Conservation (phyloP, 2,113 vertebrate species). For the Calyptomena viridis region DNA sequence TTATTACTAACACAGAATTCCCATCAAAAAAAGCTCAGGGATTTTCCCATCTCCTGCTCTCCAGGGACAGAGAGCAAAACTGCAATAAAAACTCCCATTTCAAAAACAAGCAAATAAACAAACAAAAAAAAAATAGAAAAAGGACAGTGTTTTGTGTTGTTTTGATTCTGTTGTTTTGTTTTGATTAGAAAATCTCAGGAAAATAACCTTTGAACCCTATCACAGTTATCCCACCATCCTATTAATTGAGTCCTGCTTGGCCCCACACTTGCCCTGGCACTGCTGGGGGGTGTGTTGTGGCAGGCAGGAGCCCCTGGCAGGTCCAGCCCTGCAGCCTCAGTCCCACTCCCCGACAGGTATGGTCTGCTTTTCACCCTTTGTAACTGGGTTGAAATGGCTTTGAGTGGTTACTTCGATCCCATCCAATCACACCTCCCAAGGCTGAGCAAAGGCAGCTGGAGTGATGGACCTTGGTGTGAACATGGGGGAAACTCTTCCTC, state of each 20-base stretch:
- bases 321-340: neutral
- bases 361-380: neutral
- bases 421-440: neutral
- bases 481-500: neutral
- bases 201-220: neutral
- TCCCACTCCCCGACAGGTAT: neutral
- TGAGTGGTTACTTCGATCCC: neutral
- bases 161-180: neutral
- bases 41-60: neutral
- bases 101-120: neutral
- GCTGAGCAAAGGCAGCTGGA: neutral
- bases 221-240: too few species aligned
- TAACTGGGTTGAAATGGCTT: neutral
- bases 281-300: neutral
- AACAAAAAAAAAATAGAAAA: neutral
- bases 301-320: neutral
- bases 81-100: neutral
- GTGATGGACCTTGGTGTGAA: neutral
- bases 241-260: neutral
- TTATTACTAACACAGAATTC: neutral
- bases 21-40: neutral
- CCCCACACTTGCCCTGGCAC: rapidly evolving
- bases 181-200: neutral
- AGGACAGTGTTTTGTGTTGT: rapidly evolving
- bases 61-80: neutral